Evolutionary conservation across 2,113 vertebrate genomes (phyloP).

Genomic region (Drymodes brunneopygia): DNA sequence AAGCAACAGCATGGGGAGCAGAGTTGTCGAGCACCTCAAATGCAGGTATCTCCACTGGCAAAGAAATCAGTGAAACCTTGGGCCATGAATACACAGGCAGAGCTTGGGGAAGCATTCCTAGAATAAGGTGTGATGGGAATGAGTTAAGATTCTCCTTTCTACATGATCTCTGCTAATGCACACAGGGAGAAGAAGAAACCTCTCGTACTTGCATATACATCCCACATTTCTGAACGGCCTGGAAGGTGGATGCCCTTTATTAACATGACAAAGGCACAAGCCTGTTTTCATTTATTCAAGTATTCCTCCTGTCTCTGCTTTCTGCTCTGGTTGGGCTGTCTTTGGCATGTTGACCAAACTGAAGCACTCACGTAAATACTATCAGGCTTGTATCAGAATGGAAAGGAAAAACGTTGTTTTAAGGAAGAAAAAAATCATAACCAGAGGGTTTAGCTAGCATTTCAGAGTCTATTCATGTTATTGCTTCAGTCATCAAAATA

Average conservation of each 20-base stretch:
- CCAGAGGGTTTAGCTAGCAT: not conserved
- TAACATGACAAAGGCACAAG: not conserved
- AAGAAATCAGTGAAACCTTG: not conserved
- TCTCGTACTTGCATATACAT: not conserved
- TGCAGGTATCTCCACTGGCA: not conserved
- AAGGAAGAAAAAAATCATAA: not conserved
- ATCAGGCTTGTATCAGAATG: not conserved
- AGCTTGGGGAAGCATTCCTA: not conserved
- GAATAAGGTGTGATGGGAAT: not conserved
- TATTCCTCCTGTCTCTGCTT: not conserved
- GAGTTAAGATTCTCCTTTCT: not conserved
- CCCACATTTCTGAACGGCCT: not conserved
- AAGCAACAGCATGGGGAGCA: not conserved
- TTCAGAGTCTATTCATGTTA: not conserved
- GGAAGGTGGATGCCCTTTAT: not conserved
- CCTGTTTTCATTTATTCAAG: not conserved
- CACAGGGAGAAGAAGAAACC: not conserved
- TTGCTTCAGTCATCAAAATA: not conserved
- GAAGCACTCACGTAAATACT: not conserved
- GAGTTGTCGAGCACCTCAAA: not conserved
- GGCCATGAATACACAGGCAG: not conserved
- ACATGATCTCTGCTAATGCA: not conserved
- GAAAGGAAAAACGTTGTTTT: not conserved
- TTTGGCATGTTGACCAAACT: not conserved
- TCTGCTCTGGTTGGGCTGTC: not conserved